A percentile compares a stretch with the other conserved stretches of the same genome.
Evolutionary conservation across 2,797 vertebrate species (phyloP).

Genomic region (Mus minutoides): DNA sequence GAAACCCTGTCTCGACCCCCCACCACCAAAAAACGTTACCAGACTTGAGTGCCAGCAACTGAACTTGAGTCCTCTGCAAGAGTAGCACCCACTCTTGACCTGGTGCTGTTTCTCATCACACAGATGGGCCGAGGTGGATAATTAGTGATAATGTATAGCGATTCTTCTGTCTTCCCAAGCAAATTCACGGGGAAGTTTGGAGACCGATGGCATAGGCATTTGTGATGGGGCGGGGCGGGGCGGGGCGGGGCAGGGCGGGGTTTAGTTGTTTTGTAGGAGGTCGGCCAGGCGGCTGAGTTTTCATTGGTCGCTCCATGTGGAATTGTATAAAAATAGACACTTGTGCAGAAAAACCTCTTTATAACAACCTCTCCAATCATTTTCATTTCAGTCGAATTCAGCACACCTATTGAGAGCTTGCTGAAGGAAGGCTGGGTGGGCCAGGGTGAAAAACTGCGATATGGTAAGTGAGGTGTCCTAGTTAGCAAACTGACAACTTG

Average conservation of each 20-base stretch:
- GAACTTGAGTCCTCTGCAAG: not conserved
- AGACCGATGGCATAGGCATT: not conserved
- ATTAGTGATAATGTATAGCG: not conserved
- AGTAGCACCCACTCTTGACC: not conserved
- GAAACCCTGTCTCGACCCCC: too few relatives aligned
- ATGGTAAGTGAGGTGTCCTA: not conserved
- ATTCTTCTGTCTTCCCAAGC: not conserved
- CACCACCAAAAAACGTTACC: too few relatives aligned
- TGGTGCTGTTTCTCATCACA: not conserved
- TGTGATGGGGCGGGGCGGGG: not conserved
- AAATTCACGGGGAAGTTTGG: not conserved
- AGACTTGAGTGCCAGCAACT: not conserved
- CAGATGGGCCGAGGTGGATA: not conserved
- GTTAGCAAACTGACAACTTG: not conserved
- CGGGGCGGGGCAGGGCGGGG: too few relatives aligned
- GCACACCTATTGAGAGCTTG: not conserved
- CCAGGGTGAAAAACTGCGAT: not conserved
- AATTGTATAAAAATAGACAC: constrained; percentile 13
- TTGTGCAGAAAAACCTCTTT: not conserved
- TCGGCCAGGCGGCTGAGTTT: not conserved
- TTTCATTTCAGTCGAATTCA: constrained; percentile 11
- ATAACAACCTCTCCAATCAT: not conserved
- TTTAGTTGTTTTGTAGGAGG: not conserved
- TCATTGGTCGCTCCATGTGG: not conserved
- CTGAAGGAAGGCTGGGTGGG: not conserved